A percentile compares a stretch with the other conserved stretches of the same genome.
phyloP scores from a whole-genome alignment of 1,140 invertebrate genomes.

The Drosophila orosa region DNA sequence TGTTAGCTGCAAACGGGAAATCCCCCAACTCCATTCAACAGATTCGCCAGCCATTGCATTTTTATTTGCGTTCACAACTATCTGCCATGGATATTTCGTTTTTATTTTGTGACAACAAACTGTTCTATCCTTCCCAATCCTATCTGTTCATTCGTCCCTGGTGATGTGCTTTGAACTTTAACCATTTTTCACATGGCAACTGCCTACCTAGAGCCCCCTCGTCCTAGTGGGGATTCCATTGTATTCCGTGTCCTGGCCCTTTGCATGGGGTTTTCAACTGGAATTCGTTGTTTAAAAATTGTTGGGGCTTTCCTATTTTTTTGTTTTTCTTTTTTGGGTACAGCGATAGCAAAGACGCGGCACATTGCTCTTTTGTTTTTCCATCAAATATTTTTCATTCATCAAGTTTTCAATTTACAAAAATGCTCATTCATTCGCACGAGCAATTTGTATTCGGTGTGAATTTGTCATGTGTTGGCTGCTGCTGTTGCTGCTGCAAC shows the following conservation, averaged over 20 bases:
- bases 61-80: conserved; percentile 38
- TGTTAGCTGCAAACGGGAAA: conserved; percentile 6
- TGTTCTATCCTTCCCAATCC: conserved; percentile 28
- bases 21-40: conserved; percentile 42
- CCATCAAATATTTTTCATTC: conserved; percentile 83
- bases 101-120: conserved; percentile 55
- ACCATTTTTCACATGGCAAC: conserved; percentile 47
- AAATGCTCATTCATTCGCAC: conserved; percentile 82
- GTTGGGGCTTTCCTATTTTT: conserved; percentile 7
- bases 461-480: conserved; percentile 77
- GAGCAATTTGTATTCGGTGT: conserved; percentile 82
- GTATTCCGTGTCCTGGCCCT: conserved; percentile 21
- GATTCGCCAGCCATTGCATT: conserved; percentile 44
- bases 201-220: conserved; percentile 19
- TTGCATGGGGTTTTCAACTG: conserved; percentile 16
- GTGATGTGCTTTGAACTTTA: conserved; percentile 52
- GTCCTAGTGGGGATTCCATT: conserved; percentile 17
- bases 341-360: conserved; percentile 10
- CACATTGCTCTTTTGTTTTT: conserved; percentile 79
- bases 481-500: conserved; percentile 37
- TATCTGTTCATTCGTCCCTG: conserved; percentile 15
- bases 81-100: conserved; percentile 12
- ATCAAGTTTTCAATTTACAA: conserved; percentile 83
- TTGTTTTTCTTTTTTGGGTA: conserved; percentile 10
- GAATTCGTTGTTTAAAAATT: conserved; percentile 41